Percentiles rank a stretch among this genome's conserved stretches.
These are phyloP conservation scores for Napeogenes sylphis DNA, from an alignment of 2,888 invertebrate genomes.

Conservation along the genomic window DNA sequence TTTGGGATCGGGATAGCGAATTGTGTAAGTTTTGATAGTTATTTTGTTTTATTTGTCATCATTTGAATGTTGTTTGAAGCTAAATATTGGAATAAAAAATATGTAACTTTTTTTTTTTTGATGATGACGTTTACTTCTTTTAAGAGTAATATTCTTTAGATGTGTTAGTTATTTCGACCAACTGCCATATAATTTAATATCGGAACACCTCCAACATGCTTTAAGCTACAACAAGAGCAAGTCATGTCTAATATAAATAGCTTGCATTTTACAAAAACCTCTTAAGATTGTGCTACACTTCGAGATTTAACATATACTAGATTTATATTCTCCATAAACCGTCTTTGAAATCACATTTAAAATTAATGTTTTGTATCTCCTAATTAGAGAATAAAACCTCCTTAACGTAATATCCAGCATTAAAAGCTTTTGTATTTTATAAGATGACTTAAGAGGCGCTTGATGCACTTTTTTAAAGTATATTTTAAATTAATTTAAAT, in stretches of 20 bases:
- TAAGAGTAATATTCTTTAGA: not conserved
- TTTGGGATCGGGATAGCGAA: conserved; percentile 8
- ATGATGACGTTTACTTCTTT: not conserved
- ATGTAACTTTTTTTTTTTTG: not conserved
- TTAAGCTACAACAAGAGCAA: conserved; percentile 53
- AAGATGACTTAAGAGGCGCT: no score
- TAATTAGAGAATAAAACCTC: no score
- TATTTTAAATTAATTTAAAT: not conserved
- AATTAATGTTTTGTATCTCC: no score
- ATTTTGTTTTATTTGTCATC: not conserved
- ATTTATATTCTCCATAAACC: not conserved
- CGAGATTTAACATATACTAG: conserved; percentile 4
- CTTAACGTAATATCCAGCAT: no score
- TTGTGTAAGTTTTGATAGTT: not conserved
- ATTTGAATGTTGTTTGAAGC: not conserved
- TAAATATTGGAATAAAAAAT: no score
- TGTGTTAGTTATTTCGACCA: conserved; percentile 2
- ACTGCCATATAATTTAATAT: conserved; percentile 50
- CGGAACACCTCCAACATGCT: conserved; percentile 46
- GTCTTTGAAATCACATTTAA: no score
- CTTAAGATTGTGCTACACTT: conserved; percentile 33
- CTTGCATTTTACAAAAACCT: conserved; percentile 40
- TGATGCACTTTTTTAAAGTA: no score
- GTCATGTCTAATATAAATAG: conserved; percentile 65
- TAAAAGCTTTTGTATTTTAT: no score